These are phyloP conservation scores for Semaprochilodus insignis DNA, from an alignment of 2,797 vertebrate genomes.

Conservation along the genomic window DNA sequence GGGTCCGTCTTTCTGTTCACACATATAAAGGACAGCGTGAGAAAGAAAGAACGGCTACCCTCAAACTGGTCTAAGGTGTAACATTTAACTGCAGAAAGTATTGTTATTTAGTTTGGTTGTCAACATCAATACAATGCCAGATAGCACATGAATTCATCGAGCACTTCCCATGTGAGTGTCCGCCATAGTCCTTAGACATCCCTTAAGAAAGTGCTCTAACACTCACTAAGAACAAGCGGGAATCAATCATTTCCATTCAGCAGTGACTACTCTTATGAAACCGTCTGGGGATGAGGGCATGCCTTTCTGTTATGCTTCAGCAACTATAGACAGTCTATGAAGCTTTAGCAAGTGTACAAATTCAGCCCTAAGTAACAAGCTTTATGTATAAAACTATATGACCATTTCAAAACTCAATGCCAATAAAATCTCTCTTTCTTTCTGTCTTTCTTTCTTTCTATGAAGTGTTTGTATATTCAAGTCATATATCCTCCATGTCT, in stretches of 20 bases:
- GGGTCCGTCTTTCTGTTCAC: not conserved
- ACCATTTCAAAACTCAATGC: slow-evolving; percentile 55
- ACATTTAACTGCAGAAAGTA: not conserved
- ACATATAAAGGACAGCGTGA: not conserved
- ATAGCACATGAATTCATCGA: not conserved
- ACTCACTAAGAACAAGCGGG: not conserved
- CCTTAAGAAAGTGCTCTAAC: not conserved
- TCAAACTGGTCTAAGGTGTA: not conserved
- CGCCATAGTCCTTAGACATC: not conserved
- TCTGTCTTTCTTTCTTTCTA: slow-evolving; percentile 55
- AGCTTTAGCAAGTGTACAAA: not conserved
- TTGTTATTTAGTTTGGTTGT: not conserved
- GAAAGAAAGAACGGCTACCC: not conserved
- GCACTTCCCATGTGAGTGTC: not conserved
- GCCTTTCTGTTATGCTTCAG: slow-evolving; percentile 8
- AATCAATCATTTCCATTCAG: slow-evolving; percentile 3
- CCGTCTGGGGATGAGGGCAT: not conserved
- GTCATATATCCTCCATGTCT: slow-evolving; percentile 75
- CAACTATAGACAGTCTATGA: slow-evolving; percentile 7
- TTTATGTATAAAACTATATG: slow-evolving; percentile 38
- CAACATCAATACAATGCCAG: not conserved
- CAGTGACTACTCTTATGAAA: not conserved
- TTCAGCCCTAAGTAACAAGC: not conserved
- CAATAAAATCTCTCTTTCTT: too few relatives aligned
- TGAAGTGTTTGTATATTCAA: slow-evolving; percentile 73